These are phyloP conservation scores for Orcinus orca DNA, from an alignment of 2,113 vertebrate species.

Conservation along the genomic window DNA sequence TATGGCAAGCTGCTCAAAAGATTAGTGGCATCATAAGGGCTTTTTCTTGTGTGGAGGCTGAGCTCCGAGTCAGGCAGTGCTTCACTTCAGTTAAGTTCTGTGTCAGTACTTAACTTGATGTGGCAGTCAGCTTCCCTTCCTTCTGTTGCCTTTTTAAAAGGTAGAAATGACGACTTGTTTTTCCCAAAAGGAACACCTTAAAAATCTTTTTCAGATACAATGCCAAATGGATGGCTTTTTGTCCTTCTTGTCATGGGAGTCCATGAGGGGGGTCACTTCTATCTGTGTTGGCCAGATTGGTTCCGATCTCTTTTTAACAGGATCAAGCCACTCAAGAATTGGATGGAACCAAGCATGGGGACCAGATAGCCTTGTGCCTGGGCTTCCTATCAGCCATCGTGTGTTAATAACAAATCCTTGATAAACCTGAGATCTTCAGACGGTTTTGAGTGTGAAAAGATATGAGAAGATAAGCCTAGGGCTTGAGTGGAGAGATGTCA, in stretches of 20 bases:
- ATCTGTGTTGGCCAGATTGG: not conserved
- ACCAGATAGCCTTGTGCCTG: not conserved
- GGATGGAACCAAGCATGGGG: not conserved
- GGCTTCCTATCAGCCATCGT: not conserved
- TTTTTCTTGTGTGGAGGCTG: not conserved
- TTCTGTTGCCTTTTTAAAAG: not conserved
- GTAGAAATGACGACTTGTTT: not conserved
- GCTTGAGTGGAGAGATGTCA: not conserved
- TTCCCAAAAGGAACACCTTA: not conserved
- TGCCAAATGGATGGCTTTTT: not conserved
- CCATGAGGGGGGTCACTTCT: not conserved
- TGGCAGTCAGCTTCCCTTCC: not conserved
- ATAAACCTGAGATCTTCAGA: not conserved
- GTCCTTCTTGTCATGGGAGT: not conserved
- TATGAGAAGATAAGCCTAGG: not conserved
- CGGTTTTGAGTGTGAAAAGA: not conserved
- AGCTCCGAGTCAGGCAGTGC: not conserved
- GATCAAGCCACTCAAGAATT: not conserved
- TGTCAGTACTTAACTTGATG: not conserved
- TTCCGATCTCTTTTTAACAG: not conserved
- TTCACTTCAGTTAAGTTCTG: not conserved
- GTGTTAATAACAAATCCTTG: not conserved
- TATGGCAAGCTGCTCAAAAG: slow-evolving; percentile 12
- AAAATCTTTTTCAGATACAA: not conserved
- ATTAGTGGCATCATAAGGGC: not conserved